Percentiles rank a stretch among this genome's conserved stretches.
Conservation (phyloP, 1,140 invertebrate genomes). For the Ectropis grisescens region DNA sequence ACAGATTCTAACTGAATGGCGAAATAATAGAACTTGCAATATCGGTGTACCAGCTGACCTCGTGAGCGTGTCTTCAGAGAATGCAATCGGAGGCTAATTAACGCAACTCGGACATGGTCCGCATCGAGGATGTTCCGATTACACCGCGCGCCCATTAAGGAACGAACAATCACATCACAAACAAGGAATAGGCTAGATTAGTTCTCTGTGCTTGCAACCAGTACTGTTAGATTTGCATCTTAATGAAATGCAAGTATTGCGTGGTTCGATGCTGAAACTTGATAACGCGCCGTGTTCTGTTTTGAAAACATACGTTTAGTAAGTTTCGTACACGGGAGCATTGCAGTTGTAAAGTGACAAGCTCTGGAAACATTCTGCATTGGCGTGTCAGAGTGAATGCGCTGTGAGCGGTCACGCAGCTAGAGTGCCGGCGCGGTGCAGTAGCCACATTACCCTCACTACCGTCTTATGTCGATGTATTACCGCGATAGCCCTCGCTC, state of each 20-base stretch:
- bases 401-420: constrained; percentile 3
- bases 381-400: constrained; percentile 20
- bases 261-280: no score
- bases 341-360: no score
- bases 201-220: constrained; percentile 1
- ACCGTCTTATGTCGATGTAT: constrained; percentile 37
- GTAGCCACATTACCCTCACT: constrained; percentile 17
- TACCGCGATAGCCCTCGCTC: constrained; percentile 37
- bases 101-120: constrained; percentile 19
- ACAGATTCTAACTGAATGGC: no score
- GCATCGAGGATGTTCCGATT: constrained; percentile 49
- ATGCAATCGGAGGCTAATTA: constrained; percentile 36
- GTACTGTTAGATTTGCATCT: no score
- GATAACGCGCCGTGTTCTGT: no score
- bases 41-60: constrained; percentile 22
- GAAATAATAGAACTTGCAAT: no score
- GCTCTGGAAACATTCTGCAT: constrained; percentile 16
- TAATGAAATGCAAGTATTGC: no score
- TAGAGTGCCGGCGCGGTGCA: constrained; percentile 1
- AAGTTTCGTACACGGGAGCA: no score
- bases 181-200: constrained; percentile 38
- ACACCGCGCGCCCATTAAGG: constrained; percentile 37
- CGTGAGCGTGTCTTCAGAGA: constrained; percentile 33
- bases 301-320: no score
- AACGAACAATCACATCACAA: constrained; percentile 53